Base-by-base conservation (phyloP, 2,888 invertebrate genomes). In the Flexamia atlantica region DNA sequence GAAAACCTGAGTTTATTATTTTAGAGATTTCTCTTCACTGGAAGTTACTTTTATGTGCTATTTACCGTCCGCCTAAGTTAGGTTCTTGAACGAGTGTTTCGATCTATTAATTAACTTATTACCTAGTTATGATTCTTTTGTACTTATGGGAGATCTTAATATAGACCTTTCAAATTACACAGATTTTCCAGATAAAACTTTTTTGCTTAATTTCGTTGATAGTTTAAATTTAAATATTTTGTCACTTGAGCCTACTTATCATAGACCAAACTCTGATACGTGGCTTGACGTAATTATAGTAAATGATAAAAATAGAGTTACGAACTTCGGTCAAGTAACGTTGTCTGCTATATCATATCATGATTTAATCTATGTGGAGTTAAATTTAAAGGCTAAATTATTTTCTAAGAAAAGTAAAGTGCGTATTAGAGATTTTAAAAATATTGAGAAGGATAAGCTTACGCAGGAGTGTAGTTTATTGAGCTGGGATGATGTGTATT, bases 101-200 rank as follows among this genome's bases (percentile, higher is more conserved):
- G 28, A 53, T 4, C 28, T 14, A 30, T 30, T 32, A n/a, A n/a
- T 32, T 20, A 12, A 68, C 32, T n/a, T 68, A 68, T 7, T 68
- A 4, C 68, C 68, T 2, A n/a, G 28, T 17, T 30, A 68, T 30
- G n/a, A 68, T 30, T 30, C 28, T 32, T 1, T 68, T 4, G 12
- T 68, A 30, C 1, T 68, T 4, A 4, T 68, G 17, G 68, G 68
- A 9, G 30, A 68, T 30, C 30, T 68, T 68, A 68, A 68, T 30
- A n/a, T 68, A 14, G n/a, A 28, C 14, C 14, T 68, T 17, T 30
- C 5, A 30, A 30, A 7, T 32, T 9, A 30, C 17, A 30, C 0
- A 14, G 17, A 9, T 5, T 30, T 5, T 30, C 0, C 5, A 14
- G 68, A 68, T 17, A 32, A 68, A 30, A 30, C 2, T 5, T n/a